phyloP scores from a whole-genome alignment of 2,797 vertebrate species.

The Sebastes steindachneri region DNA sequence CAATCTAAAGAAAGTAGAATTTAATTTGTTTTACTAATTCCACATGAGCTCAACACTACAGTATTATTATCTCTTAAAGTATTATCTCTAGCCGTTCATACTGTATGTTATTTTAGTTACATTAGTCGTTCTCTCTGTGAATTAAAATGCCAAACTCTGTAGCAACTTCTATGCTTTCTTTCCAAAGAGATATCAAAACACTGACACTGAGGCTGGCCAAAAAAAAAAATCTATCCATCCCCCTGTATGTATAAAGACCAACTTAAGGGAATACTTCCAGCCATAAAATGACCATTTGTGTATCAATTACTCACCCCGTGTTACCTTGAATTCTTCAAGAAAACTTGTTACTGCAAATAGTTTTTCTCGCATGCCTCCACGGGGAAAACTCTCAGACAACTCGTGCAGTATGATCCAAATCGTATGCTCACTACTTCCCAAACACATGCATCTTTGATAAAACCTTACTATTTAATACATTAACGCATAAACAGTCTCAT shows the following conservation, averaged over 20 bases:
- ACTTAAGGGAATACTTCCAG: not conserved
- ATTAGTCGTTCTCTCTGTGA: not conserved
- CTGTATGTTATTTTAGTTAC: not conserved
- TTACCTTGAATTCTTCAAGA: too few species aligned
- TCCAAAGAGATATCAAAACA: not conserved
- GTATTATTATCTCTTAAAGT: not conserved
- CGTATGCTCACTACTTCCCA: too few species aligned
- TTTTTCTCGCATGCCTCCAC: too few species aligned
- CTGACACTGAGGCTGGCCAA: conserved; percentile 46
- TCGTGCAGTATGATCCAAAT: too few species aligned
- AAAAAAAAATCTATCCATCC: not conserved
- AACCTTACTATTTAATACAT: too few species aligned
- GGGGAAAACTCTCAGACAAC: not conserved
- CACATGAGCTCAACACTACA: not conserved
- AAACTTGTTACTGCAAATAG: too few species aligned
- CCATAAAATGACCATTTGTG: not conserved
- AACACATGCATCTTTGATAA: too few species aligned
- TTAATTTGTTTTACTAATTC: not conserved
- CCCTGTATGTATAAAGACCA: not conserved
- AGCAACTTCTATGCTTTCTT: not conserved
- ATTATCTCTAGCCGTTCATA: not conserved
- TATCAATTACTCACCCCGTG: not conserved
- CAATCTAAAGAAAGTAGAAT: not conserved
- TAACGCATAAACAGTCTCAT: too few species aligned
- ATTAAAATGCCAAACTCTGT: not conserved